Percentiles rank a stretch among this genome's conserved stretches.
Conservation (phyloP, 2,888 invertebrate species). For the Apeira syringaria region DNA sequence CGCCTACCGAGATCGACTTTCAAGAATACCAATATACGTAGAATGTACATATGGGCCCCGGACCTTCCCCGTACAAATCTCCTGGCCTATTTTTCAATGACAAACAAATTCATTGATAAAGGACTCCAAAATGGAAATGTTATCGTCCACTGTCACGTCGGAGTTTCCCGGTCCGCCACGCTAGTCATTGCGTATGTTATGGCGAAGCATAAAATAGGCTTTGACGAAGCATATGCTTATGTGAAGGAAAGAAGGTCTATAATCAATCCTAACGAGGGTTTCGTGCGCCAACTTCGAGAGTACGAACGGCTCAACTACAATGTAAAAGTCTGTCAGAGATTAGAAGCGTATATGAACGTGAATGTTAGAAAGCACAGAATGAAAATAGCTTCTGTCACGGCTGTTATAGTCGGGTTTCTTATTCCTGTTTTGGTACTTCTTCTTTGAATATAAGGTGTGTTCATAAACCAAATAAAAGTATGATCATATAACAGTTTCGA, state of each 20-base stretch:
- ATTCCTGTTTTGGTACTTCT: conserved; percentile 65
- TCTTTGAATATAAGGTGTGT: too few species aligned
- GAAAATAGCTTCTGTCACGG: conserved; percentile 65
- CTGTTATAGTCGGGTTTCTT: conserved; percentile 57
- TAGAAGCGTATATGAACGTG: conserved; percentile 67
- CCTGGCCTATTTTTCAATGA: conserved; percentile 74
- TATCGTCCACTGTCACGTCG: conserved; percentile 97
- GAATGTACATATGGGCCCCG: conserved; percentile 74
- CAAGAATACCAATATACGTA: conserved; percentile 56
- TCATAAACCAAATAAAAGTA: too few species aligned
- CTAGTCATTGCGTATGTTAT: conserved; percentile 97
- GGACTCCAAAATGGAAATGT: conserved; percentile 86
- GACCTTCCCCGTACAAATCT: conserved; percentile 71
- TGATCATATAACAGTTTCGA: too few species aligned
- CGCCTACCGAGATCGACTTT: conserved; percentile 66
- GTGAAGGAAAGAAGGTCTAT: conserved; percentile 95
- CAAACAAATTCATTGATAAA: conserved; percentile 78
- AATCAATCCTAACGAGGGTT: conserved; percentile 97
- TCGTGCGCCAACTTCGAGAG: conserved; percentile 96
- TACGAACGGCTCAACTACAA: conserved; percentile 64
- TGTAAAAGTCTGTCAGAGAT: conserved; percentile 56
- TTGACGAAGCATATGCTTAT: conserved; percentile 93
- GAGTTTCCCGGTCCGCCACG: conserved; percentile 96
- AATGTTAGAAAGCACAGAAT: conserved; percentile 66
- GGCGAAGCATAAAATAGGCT: conserved; percentile 92